Conservation (phyloP, 2,888 invertebrate genomes). For the Macrosoma leucophasiata region DNA sequence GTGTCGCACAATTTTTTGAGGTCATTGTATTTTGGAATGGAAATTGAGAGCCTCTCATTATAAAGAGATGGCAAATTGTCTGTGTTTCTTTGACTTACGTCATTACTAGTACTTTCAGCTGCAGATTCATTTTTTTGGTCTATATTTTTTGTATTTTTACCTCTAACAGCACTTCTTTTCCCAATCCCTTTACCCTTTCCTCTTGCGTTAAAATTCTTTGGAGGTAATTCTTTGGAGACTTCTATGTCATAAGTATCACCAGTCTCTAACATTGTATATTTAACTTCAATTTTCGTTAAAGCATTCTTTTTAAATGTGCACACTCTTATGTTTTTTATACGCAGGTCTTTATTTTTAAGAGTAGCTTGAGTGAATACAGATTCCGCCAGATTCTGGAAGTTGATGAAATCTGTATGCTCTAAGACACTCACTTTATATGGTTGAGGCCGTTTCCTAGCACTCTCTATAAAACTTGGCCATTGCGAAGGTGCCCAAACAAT, state of each 20-base stretch:
- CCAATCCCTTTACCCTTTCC: conserved; percentile 15
- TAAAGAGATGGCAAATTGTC: too few relatives aligned
- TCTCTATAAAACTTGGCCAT: conserved; percentile 12
- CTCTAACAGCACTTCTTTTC: conserved; percentile 6
- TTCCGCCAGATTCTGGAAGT: conserved; percentile 9
- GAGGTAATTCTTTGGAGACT: conserved; percentile 10
- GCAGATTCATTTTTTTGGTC: too few relatives aligned
- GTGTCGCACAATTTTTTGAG: too few relatives aligned
- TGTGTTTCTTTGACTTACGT: too few relatives aligned
- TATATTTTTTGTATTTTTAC: background rate
- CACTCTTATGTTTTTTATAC: conserved; percentile 14
- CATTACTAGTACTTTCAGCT: too few relatives aligned
- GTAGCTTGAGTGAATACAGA: conserved; percentile 14
- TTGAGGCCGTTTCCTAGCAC: conserved; percentile 11
- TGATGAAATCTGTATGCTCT: conserved; percentile 14
- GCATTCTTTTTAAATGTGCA: conserved; percentile 19
- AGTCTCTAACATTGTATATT: conserved; percentile 16
- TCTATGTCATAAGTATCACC: too few relatives aligned
- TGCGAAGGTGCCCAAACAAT: conserved; percentile 17
- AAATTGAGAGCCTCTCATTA: too few relatives aligned
- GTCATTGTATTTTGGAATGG: too few relatives aligned
- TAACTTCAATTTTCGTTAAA: conserved; percentile 14
- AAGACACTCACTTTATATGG: conserved; percentile 12
- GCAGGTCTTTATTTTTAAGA: conserved; percentile 17
- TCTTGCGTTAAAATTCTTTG: conserved; percentile 10